Evolutionary conservation across 1,140 invertebrate species (phyloP), one percentile per base, ranked within the genome.

Genomic region (Aphaenogaster ashmeadi): DNA sequence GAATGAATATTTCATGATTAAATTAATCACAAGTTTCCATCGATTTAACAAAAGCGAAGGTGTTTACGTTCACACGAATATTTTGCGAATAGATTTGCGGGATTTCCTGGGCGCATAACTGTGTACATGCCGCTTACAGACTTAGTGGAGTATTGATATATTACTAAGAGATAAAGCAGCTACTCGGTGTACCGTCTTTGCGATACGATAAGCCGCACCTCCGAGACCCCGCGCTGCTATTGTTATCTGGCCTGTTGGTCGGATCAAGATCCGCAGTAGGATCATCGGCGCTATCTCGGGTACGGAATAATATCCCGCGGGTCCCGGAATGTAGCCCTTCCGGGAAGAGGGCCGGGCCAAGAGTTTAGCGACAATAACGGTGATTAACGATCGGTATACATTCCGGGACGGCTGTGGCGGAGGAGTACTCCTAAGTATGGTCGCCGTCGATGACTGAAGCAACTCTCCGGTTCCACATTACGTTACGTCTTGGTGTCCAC

Each of bases 291-390:
- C 54, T 83, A 83, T 69, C 50, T 84, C 60, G 52, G 52, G 50
- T 7, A 41, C 58, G 44, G 64, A 77, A 58, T 89, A 89, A 89
- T 86, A 89, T 89, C 87, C 56, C 64, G 81, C 74, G 27, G 62
- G 83, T 69, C 54, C 36, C 72, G 66, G 78, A 69, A 72, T 50
- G 44, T 52, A 54, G 78, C 72, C 78, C 62, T 88, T 89, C 71
- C 87, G 74, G 83, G 87, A 69, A 60, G 67, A 67, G 66, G 77
- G 62, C 67, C 66, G 79, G 78, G 86, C 74, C 87, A 13, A 80
- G 44, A 80, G 78, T 36, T 92, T 89, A 92, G 84, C 91, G 41
- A 90, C 92, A 93, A 94, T 94, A 94, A 94, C 92, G 92, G 94
- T 94, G 94, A 95, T 94, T 94, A 94, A 94, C 91, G 92, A 62